These are phyloP conservation scores for Macrocentrus cingulum DNA, from an alignment of 1,140 invertebrate species.

Conservation along the genomic window DNA sequence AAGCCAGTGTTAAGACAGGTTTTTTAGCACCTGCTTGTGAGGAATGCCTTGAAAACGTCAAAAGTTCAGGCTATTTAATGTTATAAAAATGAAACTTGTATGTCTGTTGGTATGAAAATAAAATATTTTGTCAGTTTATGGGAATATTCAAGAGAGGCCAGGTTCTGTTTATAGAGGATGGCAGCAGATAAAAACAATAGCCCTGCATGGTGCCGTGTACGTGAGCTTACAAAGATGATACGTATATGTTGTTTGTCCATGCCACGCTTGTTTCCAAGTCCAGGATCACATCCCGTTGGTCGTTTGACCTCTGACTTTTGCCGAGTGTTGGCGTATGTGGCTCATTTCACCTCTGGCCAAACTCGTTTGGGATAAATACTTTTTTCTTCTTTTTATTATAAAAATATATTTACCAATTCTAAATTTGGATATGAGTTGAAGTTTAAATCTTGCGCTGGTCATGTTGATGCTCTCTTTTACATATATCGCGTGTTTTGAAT, in stretches of 20 bases:
- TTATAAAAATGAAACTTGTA: not conserved
- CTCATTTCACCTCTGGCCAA: conserved; percentile 8
- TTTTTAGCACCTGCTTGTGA: too few species aligned
- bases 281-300: conserved; percentile 36
- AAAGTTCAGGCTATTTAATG: too few species aligned
- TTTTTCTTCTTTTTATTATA: not conserved
- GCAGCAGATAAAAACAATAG: conserved; percentile 27
- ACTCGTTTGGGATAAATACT: conserved; percentile 10
- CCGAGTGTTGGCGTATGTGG: conserved; percentile 37
- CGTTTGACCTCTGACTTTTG: conserved; percentile 37
- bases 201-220: conserved; percentile 2
- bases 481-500: conserved; percentile 4
- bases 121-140: not conserved
- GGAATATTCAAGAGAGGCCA: conserved; percentile 10
- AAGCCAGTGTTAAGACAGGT: too few species aligned
- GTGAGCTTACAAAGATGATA: conserved; percentile 10
- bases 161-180: too few species aligned
- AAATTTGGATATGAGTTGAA: too few species aligned
- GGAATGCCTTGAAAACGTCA: too few species aligned
- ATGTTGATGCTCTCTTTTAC: too few species aligned
- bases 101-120: not conserved
- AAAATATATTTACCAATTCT: not conserved
- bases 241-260: too few species aligned
- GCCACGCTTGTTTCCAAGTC: conserved; percentile 1
- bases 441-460: too few species aligned